Evolutionary conservation across 2,797 vertebrate species (phyloP).

Genomic region (Catostomus latipinnis): DNA sequence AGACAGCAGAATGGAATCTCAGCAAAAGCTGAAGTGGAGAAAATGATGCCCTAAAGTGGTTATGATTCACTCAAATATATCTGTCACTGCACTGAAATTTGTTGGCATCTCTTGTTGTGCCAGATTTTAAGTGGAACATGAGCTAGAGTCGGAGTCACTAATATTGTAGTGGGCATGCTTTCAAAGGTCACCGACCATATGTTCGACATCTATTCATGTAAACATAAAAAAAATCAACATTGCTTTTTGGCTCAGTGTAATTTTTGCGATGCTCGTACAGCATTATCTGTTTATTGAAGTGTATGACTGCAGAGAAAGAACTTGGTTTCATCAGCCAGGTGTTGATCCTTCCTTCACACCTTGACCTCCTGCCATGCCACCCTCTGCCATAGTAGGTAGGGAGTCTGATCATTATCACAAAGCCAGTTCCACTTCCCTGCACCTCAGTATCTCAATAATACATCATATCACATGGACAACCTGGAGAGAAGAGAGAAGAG

Average conservation of each 20-base stretch:
- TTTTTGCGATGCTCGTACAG: conserved; percentile 21
- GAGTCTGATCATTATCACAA: conserved; percentile 57
- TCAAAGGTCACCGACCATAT: conserved; percentile 34
- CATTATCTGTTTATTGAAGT: conserved; percentile 28
- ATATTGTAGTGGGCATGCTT: conserved; percentile 31
- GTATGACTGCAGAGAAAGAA: conserved; percentile 15
- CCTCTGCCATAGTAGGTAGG: conserved; percentile 33
- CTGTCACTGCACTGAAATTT: conserved; percentile 35
- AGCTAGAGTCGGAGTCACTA: conserved; percentile 17
- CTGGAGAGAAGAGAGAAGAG: conserved; percentile 24
- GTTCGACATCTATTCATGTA: conserved; percentile 22
- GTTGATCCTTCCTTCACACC: conserved; percentile 34
- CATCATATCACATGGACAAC: conserved; percentile 42
- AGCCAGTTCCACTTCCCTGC: conserved; percentile 43
- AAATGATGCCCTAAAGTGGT: conserved; percentile 61
- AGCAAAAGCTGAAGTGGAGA: conserved; percentile 51
- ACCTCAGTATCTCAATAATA: conserved; percentile 48
- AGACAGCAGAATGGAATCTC: conserved; percentile 54
- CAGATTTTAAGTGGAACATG: conserved; percentile 27
- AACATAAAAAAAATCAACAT: conserved; percentile 25
- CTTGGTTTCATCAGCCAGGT: conserved; percentile 17
- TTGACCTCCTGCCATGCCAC: conserved; percentile 42
- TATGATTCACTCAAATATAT: conserved; percentile 60
- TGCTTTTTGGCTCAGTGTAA: conserved; percentile 17
- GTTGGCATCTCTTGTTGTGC: conserved; percentile 16